Evolutionary conservation across 2,888 invertebrate species (phyloP).

Genomic region (Kryphioiulus occultus): DNA sequence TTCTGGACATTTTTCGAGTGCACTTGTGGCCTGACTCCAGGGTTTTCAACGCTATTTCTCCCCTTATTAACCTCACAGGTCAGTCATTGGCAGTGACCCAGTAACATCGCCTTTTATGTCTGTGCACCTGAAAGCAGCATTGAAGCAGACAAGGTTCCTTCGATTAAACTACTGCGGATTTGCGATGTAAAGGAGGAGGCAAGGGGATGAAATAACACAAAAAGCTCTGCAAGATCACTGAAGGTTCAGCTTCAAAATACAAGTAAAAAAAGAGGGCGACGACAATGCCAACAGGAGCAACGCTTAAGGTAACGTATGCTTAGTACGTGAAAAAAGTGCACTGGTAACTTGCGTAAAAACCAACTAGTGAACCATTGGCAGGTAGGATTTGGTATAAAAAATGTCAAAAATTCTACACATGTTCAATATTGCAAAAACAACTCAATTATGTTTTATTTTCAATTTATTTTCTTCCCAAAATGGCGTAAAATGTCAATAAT

Average conservation of each 20-base stretch:
- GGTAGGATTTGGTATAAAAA: too few relatives aligned
- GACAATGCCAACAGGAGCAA: background rate
- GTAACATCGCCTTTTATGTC: slow-evolving; percentile 11
- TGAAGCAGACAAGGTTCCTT: slow-evolving; percentile 17
- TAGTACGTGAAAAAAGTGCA: too few relatives aligned
- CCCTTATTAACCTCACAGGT: slow-evolving; percentile 20
- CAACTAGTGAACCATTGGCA: too few relatives aligned
- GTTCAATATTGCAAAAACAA: too few relatives aligned
- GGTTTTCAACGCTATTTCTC: background rate
- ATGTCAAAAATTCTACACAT: too few relatives aligned
- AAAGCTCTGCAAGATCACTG: background rate
- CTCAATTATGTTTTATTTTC: too few relatives aligned
- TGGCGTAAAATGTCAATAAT: too few relatives aligned
- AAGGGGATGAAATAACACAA: background rate
- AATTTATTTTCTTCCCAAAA: too few relatives aligned
- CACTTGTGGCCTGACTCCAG: background rate
- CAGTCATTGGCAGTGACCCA: slow-evolving; percentile 31
- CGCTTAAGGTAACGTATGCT: too few relatives aligned
- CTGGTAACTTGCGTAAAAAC: too few relatives aligned
- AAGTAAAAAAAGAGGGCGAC: background rate
- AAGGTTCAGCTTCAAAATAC: background rate
- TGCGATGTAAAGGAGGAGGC: background rate
- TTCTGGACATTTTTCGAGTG: background rate
- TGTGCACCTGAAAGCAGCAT: slow-evolving; percentile 10
- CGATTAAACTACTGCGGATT: background rate